Conservation (phyloP, 2,797 vertebrate species). For the Falco novaeseelandiae region DNA sequence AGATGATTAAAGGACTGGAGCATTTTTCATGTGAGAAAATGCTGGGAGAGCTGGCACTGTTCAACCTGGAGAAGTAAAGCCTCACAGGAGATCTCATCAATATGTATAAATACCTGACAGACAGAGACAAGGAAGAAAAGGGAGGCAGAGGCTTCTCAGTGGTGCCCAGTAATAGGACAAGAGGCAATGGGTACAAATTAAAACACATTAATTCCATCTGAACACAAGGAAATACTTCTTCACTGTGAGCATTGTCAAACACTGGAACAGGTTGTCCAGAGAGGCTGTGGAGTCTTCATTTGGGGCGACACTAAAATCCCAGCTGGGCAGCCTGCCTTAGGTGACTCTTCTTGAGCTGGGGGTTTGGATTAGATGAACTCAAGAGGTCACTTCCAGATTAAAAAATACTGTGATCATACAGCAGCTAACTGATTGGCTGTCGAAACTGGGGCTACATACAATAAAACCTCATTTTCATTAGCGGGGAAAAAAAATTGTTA, state of each 20-base stretch:
- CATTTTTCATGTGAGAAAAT: background rate
- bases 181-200: background rate
- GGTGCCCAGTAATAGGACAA: background rate
- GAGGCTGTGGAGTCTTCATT: background rate
- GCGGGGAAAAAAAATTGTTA: background rate
- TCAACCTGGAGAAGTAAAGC: background rate
- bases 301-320: background rate
- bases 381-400: background rate
- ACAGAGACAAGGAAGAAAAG: background rate
- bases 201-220: background rate
- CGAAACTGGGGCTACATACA: background rate
- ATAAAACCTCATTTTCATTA: background rate
- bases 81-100: background rate
- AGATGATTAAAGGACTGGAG: background rate
- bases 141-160: background rate
- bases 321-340: background rate
- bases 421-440: background rate
- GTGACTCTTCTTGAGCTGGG: background rate
- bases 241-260: background rate
- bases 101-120: background rate
- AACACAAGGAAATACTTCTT: background rate
- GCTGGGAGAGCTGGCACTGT: background rate
- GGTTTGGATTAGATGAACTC: background rate
- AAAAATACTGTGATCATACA: background rate
- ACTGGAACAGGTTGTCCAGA: background rate